Conservation (phyloP, 2,113 vertebrate species). For the Colistium nudipinnis region DNA sequence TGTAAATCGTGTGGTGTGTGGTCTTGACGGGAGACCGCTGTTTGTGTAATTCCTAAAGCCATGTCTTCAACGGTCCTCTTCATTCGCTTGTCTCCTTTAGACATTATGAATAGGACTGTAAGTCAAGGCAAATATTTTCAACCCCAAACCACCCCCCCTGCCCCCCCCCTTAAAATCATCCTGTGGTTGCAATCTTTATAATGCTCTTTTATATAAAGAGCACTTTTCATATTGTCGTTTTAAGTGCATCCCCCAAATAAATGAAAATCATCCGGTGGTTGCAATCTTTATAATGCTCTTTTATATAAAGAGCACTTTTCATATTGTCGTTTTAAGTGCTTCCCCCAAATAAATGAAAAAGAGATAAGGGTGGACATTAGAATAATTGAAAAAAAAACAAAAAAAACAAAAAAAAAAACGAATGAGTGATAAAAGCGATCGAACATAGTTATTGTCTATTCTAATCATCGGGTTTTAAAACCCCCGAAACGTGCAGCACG, state of each 20-base stretch:
- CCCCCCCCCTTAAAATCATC: slow-evolving; percentile 4
- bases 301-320: slow-evolving; percentile 48
- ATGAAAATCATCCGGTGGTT: slow-evolving; percentile 40
- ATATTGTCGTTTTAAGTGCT: slow-evolving; percentile 34
- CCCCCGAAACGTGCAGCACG: slow-evolving; percentile 23
- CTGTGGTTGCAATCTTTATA: slow-evolving; percentile 37
- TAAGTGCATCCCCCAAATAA: slow-evolving; percentile 16
- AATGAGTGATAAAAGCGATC: slow-evolving; percentile 2
- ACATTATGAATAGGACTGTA: slow-evolving; percentile 31
- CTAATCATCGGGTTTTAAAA: not conserved
- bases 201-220: slow-evolving; percentile 38
- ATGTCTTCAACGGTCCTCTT: slow-evolving; percentile 43
- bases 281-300: slow-evolving; percentile 27
- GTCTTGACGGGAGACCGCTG: slow-evolving; percentile 49
- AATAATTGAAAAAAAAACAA: slow-evolving; percentile 2
- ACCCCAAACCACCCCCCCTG: not conserved
- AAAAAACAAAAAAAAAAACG: slow-evolving; percentile 11
- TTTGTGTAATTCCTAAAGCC: slow-evolving; percentile 46
- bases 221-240: slow-evolving; percentile 44
- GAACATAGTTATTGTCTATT: slow-evolving; percentile 5
- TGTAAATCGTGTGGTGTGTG: slow-evolving; percentile 64
- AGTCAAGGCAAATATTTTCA: slow-evolving; percentile 51
- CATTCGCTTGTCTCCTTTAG: slow-evolving; percentile 33
- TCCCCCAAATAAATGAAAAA: not conserved
- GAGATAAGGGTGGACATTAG: not conserved